Conservation (phyloP, 2,888 invertebrate genomes). For the Galeopsomyia nigrocyanea region DNA sequence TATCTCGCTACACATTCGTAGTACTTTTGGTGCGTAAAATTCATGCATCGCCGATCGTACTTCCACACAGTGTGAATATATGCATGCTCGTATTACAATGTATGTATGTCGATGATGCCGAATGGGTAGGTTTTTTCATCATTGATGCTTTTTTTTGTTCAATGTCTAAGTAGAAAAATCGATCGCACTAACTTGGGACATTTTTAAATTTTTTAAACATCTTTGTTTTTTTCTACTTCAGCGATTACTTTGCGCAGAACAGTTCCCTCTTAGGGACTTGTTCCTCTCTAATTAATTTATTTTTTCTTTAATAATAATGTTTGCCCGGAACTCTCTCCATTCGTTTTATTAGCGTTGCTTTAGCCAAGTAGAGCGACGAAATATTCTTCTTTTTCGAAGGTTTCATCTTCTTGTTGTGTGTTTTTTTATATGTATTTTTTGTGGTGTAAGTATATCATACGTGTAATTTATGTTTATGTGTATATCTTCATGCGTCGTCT, state of each 20-base stretch:
- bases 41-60: constrained; percentile 38
- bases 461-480: constrained; percentile 49
- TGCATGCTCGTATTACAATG: constrained; percentile 35
- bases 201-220: constrained; percentile 47
- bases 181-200: constrained; percentile 65
- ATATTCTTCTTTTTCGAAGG: constrained; percentile 55
- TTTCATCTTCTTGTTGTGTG: constrained; percentile 3
- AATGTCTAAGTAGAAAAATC: constrained; percentile 49
- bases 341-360: constrained; percentile 64
- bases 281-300: constrained; percentile 12
- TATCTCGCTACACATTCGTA: constrained; percentile 38
- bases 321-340: constrained; percentile 43
- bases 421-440: constrained; percentile 31
- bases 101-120: constrained; percentile 26
- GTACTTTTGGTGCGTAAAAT: constrained; percentile 46
- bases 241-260: constrained; percentile 38
- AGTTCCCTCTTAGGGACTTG: constrained; percentile 4
- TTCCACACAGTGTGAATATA: constrained; percentile 29
- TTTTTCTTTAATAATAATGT: constrained; percentile 4
- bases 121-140: constrained; percentile 12
- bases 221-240: constrained; percentile 38
- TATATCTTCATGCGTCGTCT: constrained; percentile 44
- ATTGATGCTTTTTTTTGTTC: constrained; percentile 10
- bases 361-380: constrained; percentile 66
- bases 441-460: neutral